These are phyloP conservation scores for Phenacoccus solenopsis DNA, from an alignment of 1,140 invertebrate species.

Conservation along the genomic window DNA sequence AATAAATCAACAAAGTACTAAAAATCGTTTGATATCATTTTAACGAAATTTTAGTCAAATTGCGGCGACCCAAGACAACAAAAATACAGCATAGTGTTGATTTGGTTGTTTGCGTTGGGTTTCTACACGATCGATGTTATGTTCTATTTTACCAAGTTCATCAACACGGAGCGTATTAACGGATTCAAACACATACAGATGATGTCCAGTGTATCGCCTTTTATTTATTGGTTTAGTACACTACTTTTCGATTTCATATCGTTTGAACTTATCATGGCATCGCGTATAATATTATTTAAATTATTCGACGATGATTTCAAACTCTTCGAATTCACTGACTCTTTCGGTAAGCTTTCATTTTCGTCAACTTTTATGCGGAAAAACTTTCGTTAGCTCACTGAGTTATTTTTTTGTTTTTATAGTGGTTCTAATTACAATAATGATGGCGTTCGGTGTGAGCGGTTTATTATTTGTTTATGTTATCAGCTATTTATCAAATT, in stretches of 20 bases:
- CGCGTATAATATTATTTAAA: not conserved
- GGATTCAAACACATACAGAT: not conserved
- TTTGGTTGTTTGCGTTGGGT: not conserved
- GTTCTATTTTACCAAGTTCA: not conserved
- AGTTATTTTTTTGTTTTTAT: too few relatives aligned
- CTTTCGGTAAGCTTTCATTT: not conserved
- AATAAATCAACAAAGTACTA: too few relatives aligned
- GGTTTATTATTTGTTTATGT: not conserved
- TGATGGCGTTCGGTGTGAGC: not conserved
- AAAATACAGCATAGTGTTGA: too few relatives aligned
- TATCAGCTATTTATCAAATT: not conserved
- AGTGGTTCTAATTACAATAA: too few relatives aligned
- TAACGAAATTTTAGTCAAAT: too few relatives aligned
- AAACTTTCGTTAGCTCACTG: too few relatives aligned
- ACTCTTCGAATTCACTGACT: not conserved
- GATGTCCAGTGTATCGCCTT: not conserved
- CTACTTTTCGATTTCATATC: not conserved
- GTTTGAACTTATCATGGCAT: not conserved
- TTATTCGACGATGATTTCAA: not conserved
- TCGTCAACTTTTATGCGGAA: too few relatives aligned
- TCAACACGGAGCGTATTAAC: not conserved
- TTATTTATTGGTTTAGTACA: not conserved
- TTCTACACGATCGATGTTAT: not conserved
- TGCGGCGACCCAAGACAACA: too few relatives aligned
- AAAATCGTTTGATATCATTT: too few relatives aligned